Base-by-base conservation (phyloP, 2,797 vertebrate genomes). In the Phataginus tricuspis region DNA sequence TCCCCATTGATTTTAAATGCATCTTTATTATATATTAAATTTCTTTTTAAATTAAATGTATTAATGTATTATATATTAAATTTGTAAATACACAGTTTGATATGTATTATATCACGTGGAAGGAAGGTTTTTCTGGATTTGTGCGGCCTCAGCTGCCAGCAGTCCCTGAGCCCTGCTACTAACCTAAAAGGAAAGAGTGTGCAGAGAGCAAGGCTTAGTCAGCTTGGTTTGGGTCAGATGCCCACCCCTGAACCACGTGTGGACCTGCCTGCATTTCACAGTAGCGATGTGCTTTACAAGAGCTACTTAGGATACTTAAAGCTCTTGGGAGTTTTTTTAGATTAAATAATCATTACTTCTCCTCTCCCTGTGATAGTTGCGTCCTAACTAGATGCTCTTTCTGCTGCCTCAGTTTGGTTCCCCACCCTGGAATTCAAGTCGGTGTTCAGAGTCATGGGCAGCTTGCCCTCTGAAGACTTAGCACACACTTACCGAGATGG, bases 21-120 rank as follows among this genome's bases (percentile, higher is more conserved):
- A 68, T 51, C 42, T 39, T 51, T 93, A 45, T 82, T 72, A 34
- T 49, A 15, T 94, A 55, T 80, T 84, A 59, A 66, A n/a, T 82
- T 59, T 45, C 90, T 90, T 87, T 77, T 90, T 49, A 39, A 95
- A 63, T 86, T 68, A 79, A 69, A 4, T 71, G 5, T 31, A 66
- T 49, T 91, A 29, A 66, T 49, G 23, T 49, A 29, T 42, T 63
- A 63, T 27, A 23, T 68, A 37, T 61, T 82, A 37, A 39, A 25
- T 63, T 39, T 63, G 31, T 27, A 79, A 69, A 77, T 18, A 69
- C 19, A 13, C 13, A n/a, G 1, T 18, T 29, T 37, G 7, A 37
- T 49, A 59, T 49, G 0, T 86, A 31, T 68, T 49, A 63, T 69
- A 2, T 78, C n/a, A 34, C 55, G 15, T 3, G 2, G 53, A 29